These are phyloP conservation scores for Epinephelus moara DNA, from an alignment of 2,113 vertebrate genomes.

Conservation along the genomic window DNA sequence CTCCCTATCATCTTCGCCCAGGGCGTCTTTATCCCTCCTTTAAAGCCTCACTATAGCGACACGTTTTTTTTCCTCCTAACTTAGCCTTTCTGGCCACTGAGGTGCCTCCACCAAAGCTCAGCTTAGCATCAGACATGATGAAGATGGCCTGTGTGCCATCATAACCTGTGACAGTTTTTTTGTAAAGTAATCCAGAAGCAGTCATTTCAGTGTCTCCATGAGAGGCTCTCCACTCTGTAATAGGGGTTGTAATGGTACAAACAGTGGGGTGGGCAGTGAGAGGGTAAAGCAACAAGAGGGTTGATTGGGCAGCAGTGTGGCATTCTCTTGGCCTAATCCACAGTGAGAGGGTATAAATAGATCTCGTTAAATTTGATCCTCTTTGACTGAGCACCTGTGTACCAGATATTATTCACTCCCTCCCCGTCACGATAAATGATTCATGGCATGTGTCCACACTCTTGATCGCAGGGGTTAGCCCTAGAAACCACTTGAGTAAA, in stretches of 20 bases:
- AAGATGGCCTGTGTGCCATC: background rate
- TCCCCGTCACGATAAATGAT: conserved; percentile 50
- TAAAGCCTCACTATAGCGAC: conserved; percentile 49
- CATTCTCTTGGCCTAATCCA: conserved; percentile 74
- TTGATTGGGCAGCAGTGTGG: conserved; percentile 53
- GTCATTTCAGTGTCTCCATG: conserved; percentile 7
- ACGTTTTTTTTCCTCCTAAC: conserved; percentile 1
- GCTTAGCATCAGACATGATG: conserved; percentile 23
- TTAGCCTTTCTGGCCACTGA: conserved; percentile 22
- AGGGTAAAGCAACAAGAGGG: conserved; percentile 45
- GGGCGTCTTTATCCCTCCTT: conserved; percentile 58
- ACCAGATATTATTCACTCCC: conserved; percentile 68
- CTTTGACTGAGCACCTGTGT: conserved; percentile 75
- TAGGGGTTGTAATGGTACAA: background rate
- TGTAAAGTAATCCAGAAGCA: conserved; percentile 10
- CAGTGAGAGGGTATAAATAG: conserved; percentile 81
- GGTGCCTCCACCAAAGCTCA: conserved; percentile 26
- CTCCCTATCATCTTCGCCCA: conserved; percentile 62
- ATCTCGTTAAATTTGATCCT: conserved; percentile 80
- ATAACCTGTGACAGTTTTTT: background rate
- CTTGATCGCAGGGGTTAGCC: conserved; percentile 27
- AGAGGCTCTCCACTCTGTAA: conserved; percentile 38
- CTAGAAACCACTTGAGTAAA: conserved; percentile 36
- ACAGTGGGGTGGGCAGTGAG: conserved; percentile 13
- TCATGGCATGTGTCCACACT: conserved; percentile 45